Evolutionary conservation across 2,888 invertebrate genomes (phyloP), one percentile per base, ranked within the genome.

Genomic region (Drosophila mimetica): DNA sequence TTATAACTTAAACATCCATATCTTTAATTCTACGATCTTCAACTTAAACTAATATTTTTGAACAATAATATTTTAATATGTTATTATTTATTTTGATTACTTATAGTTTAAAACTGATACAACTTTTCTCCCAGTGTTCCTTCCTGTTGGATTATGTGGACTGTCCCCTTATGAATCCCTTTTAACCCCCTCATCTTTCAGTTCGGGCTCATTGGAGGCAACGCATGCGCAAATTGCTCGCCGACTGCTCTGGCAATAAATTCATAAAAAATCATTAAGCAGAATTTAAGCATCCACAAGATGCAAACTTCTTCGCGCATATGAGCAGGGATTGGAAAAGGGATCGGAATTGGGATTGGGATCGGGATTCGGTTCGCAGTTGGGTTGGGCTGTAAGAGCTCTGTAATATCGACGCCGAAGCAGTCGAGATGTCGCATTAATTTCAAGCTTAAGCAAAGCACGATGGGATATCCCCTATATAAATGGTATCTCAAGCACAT

Each of bases 251-350:
- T 48, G 76, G 78, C 87, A 86, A 86, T 82, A 82, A 82, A 86
- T 82, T 84, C 82, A 82, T 82, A 82, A 82, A 81, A 79, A 82
- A 82, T 82, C 86, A 82, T 82, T 84, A 82, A 86, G 84, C 78
- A 64, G 75, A 70, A 74, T 77, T 83, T 67, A 70, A 60, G 55
- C 69, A 67, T 67, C 37, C 69, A 67, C 41, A 50, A 67, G 70
- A 67, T 69, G 69, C 69, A 36, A 55, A 52, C 69, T 59, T 70
- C 71, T 70, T 70, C n/a, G 22, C 48, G 39, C 48, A 63, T 41
- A 25, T 28, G 32, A 16, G 41, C 41, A 30, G 32, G 34, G 41
- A 47, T 42, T 48, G 36, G 25, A 20, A 28, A 34, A 20, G 65
- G 46, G 22, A 39, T 39, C 46, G 52, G 16, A 36, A 22, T 48